Evolutionary conservation across 2,888 invertebrate genomes (phyloP), one percentile per base, ranked within the genome.

Genomic region (Choristoneura rosaceana): DNA sequence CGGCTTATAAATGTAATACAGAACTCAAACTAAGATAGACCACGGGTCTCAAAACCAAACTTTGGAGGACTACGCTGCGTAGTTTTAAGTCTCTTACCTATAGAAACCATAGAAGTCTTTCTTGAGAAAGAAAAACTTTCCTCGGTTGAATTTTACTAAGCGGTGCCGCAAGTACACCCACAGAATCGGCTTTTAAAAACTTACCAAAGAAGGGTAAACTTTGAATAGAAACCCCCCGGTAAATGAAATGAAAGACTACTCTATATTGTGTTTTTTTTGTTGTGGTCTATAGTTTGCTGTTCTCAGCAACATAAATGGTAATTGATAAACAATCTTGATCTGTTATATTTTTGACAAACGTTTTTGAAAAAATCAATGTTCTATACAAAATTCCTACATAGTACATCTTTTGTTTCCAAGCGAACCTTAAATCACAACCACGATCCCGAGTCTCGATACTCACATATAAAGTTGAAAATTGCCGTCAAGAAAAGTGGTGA

Each of bases 401-500:
- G 38, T 38, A 38, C 5, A 38, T 38, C 38, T 7, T 7, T 38
- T 55, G 25, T 55, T 55, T 25, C 43, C 17, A 43, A n/a, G 17
- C 0, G n/a, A 61, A 61, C 43, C 43, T 25, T 55, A 25, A 55
- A 55, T 25, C 17, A 25, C 2, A 55, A 12, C 25, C 55, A 25
- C 5, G 25, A 55, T 25, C 12, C 12, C 1, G 17, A 61, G 10
- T 12, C 12, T 17, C 43, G 15, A 8, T 52, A 41, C 38, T 38
- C 38, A 65, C 55, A 14, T 3, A 52, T 34, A 17, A 55, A 52
- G 34, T 65, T 50, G 15, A 34, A 50, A 8, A 52, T 61, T 61
- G 52, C 17, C 17, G 41, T 55, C 14, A 66, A 66, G 52, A 55
- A 69, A 69, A 38, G 50, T 50, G 69, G 55, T 41, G 38, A 52